Percentiles rank a stretch among this genome's conserved stretches.
Evolutionary conservation across 2,888 invertebrate genomes (phyloP).

Genomic region (Cyaniris semiargus): DNA sequence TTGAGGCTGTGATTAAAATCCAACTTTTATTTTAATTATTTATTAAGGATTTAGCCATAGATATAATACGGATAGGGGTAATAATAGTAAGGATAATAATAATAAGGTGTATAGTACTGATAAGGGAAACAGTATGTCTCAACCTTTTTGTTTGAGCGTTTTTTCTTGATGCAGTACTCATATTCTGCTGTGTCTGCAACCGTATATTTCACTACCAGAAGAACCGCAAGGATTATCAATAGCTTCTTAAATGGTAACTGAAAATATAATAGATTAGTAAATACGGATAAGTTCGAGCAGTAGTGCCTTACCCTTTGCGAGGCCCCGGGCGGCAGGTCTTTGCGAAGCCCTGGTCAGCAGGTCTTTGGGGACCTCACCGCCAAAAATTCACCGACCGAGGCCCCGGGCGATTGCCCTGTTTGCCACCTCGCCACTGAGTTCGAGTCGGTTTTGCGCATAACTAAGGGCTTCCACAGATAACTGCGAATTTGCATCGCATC

Average conservation of each 20-base stretch:
- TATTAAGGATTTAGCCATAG: constrained; percentile 41
- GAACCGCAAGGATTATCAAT: background rate
- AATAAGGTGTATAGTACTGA: background rate
- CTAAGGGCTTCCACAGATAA: background rate
- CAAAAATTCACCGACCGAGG: too few relatives aligned
- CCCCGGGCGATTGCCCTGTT: too few relatives aligned
- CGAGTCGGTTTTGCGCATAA: too few relatives aligned
- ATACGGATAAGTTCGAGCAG: background rate
- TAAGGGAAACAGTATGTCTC: background rate
- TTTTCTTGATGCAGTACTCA: constrained; percentile 5
- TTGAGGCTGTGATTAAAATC: background rate
- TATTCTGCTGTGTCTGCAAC: background rate
- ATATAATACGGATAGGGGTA: constrained; percentile 43
- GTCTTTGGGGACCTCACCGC: too few relatives aligned
- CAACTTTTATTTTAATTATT: background rate
- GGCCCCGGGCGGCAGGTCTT: too few relatives aligned
- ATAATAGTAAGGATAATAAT: constrained; percentile 45
- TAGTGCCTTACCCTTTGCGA: too few relatives aligned
- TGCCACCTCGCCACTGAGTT: too few relatives aligned
- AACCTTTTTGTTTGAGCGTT: background rate
- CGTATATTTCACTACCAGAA: background rate
- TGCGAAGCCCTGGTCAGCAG: too few relatives aligned
- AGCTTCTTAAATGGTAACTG: background rate
- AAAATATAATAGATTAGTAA: background rate
- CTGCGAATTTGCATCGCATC: too few relatives aligned